These are phyloP conservation scores for Zelostemma sp. DNA, from an alignment of 1,140 invertebrate species.

Conservation along the genomic window DNA sequence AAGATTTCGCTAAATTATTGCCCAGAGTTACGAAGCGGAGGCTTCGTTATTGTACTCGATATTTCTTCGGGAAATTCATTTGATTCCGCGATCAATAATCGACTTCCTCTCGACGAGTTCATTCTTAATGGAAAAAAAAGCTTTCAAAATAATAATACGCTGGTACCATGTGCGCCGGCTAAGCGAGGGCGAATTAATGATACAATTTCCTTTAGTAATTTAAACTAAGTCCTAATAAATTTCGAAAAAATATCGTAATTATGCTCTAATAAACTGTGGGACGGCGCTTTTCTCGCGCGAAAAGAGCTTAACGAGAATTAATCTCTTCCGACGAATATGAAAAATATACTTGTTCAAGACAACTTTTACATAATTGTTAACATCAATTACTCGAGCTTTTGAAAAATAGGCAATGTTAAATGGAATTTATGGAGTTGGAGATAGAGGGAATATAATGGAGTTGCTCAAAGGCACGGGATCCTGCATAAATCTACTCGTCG, in stretches of 20 bases:
- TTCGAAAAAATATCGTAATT: neutral
- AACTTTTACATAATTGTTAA: no score
- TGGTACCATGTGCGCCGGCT: no score
- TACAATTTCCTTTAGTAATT: no score
- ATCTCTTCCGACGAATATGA: neutral
- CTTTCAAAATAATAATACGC: no score
- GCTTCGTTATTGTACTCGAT: no score
- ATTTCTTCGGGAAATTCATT: no score
- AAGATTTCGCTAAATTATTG: constrained; percentile 8
- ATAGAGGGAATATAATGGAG: constrained; percentile 1
- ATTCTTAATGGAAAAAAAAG: neutral
- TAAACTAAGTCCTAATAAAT: no score
- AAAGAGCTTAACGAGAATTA: constrained; percentile 11
- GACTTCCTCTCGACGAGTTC: constrained; percentile 1
- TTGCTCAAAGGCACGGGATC: constrained; percentile 10
- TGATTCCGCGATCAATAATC: no score
- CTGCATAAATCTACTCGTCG: constrained; percentile 15
- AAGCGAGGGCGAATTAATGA: neutral
- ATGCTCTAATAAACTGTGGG: neutral
- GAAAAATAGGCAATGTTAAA: no score
- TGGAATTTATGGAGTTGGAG: constrained; percentile 10
- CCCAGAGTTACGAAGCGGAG: neutral
- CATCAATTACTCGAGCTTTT: no score
- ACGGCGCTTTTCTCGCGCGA: neutral
- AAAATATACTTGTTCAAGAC: no score